Evolutionary conservation across 1,140 invertebrate species (phyloP), one percentile per base, ranked within the genome.

Genomic region (Micrasema longulum): DNA sequence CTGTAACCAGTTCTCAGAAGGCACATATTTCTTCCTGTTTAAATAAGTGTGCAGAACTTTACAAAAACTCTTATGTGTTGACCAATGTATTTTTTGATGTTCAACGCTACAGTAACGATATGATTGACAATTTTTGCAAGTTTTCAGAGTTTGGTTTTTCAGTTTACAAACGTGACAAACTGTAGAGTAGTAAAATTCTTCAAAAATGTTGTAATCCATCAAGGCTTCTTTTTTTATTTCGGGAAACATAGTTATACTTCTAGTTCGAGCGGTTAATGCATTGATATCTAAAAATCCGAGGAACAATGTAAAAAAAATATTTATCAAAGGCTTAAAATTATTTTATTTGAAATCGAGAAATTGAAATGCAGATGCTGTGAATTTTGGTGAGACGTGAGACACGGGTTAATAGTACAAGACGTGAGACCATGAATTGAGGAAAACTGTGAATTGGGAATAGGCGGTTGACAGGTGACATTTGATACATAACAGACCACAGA

Each of bases 111-210:
- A 75, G 26, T 75, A 75, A 26, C 69, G 53, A 50, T 71, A 75
- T n/a, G 41, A 9, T 36, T 64, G 63, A 22, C 73, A 75, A 10
- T 35, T 31, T 31, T 63, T 47, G 38, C 73, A 75, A 14, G 55
- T 64, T 53, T 77, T 77, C 38, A 78, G 65, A 22, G 43, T 14
- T 36, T 68, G n/a, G 14, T 26, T 36, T 38, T 47, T 41, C 26
- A 31, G 47, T 79, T 80, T 80, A 50, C 79, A 80, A 50, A 76
- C 74, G 63, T 77, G 77, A 68, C 79, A 80, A 20, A 79, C 60
- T 53, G 68, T 76, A 57, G 69, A 35, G 43, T 76, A 75, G 55
- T 74, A 80, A 55, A 78, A 79, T 69, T 71, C 69, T 10, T 75
- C 57, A 38, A 57, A 70, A 48, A 12, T 48, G 16, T 52, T 68